A percentile compares a stretch with the other conserved stretches of the same genome.
Evolutionary conservation across 2,797 vertebrate species (phyloP).

Genomic region (Somateria mollissima): DNA sequence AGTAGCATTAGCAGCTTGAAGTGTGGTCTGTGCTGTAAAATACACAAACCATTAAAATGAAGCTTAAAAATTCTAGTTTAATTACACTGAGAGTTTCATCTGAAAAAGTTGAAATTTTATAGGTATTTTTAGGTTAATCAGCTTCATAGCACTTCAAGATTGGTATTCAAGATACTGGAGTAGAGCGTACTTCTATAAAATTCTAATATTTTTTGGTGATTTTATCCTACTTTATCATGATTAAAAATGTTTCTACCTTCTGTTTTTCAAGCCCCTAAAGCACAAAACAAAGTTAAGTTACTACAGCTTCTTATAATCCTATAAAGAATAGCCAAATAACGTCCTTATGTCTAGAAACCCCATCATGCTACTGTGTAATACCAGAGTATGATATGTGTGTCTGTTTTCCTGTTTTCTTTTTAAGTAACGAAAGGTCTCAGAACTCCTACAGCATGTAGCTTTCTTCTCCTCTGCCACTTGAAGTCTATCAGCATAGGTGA

Average conservation of each 20-base stretch:
- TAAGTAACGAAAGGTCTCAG: neutral
- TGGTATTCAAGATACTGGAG: neutral
- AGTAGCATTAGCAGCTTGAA: neutral
- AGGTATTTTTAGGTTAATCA: neutral
- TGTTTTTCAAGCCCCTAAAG: neutral
- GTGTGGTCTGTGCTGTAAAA: conserved; percentile 2
- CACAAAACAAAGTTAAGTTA: neutral
- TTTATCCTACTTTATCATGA: neutral
- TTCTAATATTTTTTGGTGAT: neutral
- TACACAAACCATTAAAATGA: neutral
- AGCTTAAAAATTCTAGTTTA: neutral
- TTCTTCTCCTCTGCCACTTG: neutral
- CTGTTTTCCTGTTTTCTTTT: neutral
- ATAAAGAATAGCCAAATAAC: neutral
- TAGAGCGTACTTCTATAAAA: neutral
- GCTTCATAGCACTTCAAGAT: neutral
- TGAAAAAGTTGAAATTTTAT: neutral
- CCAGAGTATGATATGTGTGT: neutral
- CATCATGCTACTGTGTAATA: neutral
- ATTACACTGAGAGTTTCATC: neutral
- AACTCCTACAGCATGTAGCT: neutral
- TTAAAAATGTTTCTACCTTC: neutral
- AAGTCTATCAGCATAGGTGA: neutral
- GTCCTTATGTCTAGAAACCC: neutral
- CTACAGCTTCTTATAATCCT: neutral